These are phyloP conservation scores for Cheilinus undulatus DNA, from an alignment of 2,113 vertebrate genomes.

Conservation along the genomic window DNA sequence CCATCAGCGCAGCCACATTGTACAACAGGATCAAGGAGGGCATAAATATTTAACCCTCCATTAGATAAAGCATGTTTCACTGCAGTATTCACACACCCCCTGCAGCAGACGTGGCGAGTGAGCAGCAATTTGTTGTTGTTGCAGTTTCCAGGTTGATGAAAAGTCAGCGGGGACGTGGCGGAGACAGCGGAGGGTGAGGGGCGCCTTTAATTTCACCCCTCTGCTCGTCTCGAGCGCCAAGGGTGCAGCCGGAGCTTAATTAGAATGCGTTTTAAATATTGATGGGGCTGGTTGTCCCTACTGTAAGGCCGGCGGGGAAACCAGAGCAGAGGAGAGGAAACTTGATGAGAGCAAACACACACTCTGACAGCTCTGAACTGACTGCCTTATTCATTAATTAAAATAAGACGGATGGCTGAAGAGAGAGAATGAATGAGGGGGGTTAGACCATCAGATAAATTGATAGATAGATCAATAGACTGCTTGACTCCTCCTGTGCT, in stretches of 20 bases:
- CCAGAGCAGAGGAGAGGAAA: conserved; percentile 76
- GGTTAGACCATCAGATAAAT: background rate
- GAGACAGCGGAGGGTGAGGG: conserved; percentile 49
- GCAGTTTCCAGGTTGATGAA: conserved; percentile 54
- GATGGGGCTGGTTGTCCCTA: conserved; percentile 74
- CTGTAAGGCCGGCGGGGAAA: conserved; percentile 78
- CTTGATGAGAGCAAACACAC: conserved; percentile 76
- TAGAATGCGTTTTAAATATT: conserved; percentile 86
- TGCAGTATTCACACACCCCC: background rate
- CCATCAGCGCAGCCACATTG: conserved; percentile 33
- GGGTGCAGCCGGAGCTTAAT: conserved; percentile 79
- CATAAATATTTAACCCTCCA: conserved; percentile 65
- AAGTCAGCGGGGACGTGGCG: conserved; percentile 39
- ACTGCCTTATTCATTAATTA: conserved; percentile 81
- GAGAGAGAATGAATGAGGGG: conserved; percentile 19
- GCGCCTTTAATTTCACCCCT: conserved; percentile 70
- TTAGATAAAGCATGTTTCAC: conserved; percentile 46
- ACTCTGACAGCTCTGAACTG: conserved; percentile 79
- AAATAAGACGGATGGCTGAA: conserved; percentile 49
- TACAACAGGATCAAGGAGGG: conserved; percentile 32
- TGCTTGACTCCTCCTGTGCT: background rate
- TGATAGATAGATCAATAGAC: background rate
- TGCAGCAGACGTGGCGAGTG: conserved; percentile 34
- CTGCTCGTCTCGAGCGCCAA: conserved; percentile 56
- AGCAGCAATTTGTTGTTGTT: conserved; percentile 54